A percentile compares a stretch with the other conserved stretches of the same genome.
Conservation (phyloP, 2,113 vertebrate species). For the Rhea americana region DNA sequence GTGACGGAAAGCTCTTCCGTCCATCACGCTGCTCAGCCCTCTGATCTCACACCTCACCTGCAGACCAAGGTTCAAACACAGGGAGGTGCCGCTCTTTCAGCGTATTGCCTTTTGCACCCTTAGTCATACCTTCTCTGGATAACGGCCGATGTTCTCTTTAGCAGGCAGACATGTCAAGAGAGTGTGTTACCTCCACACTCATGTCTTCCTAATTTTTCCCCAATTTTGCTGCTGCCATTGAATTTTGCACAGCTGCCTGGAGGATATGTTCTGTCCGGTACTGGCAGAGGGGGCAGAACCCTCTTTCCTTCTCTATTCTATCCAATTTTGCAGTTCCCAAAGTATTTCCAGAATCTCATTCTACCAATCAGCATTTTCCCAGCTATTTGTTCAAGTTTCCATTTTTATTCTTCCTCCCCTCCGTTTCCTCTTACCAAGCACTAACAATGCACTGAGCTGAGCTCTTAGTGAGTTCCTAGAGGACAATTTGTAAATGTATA, state of each 20-base stretch:
- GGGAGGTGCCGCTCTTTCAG: not conserved
- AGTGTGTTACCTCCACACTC: not conserved
- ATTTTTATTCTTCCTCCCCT: slow-evolving; percentile 61
- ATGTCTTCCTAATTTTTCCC: not conserved
- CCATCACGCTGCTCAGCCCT: not conserved
- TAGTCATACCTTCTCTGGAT: not conserved
- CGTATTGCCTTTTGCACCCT: not conserved
- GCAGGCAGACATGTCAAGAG: not conserved
- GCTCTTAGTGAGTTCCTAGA: slow-evolving; percentile 23
- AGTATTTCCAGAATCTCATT: slow-evolving; percentile 20
- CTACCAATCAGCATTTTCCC: slow-evolving; percentile 4
- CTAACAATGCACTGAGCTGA: slow-evolving; percentile 34
- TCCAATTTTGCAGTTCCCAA: slow-evolving; percentile 4
- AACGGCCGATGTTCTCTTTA: not conserved
- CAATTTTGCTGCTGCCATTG: not conserved
- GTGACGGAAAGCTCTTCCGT: not conserved
- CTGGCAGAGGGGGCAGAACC: not conserved
- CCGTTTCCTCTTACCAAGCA: slow-evolving; percentile 15
- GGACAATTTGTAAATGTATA: slow-evolving; percentile 7
- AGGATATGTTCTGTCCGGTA: not conserved
- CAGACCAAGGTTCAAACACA: not conserved
- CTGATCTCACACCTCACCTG: not conserved
- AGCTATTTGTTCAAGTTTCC: slow-evolving; percentile 40
- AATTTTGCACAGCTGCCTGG: not conserved
- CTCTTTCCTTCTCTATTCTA: not conserved